Percentiles rank a stretch among this genome's conserved stretches.
Conservation (phyloP, 2,888 invertebrate species). For the Hirtodrosophila histrioides region DNA sequence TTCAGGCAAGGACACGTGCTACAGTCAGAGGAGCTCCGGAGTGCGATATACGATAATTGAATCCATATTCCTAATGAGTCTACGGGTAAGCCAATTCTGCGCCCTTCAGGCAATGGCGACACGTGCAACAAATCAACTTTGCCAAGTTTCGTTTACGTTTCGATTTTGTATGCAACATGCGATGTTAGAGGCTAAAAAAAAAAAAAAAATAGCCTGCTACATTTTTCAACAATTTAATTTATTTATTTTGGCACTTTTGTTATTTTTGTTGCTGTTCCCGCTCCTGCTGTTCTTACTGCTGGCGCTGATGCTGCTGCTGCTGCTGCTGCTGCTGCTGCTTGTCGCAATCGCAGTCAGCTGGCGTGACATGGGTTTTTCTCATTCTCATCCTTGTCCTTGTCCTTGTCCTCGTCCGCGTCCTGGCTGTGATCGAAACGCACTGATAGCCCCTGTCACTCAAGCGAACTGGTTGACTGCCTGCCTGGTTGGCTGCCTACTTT, state of each 20-base stretch:
- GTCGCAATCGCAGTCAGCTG: conserved; percentile 60
- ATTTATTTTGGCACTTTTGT: conserved; percentile 73
- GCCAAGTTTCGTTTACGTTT: conserved; percentile 35
- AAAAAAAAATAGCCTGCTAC: conserved; percentile 54
- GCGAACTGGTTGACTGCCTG: conserved; percentile 37
- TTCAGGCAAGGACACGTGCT: conserved; percentile 31
- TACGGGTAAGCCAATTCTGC: conserved; percentile 42
- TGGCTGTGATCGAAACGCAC: conserved; percentile 68
- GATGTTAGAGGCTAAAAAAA: conserved; percentile 28
- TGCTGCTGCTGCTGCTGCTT: conserved; percentile 37
- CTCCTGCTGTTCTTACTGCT: conserved; percentile 36
- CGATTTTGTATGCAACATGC: conserved; percentile 67
- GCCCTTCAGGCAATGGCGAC: conserved; percentile 24
- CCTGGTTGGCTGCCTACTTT: conserved; percentile 20
- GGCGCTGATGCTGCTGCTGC: conserved; percentile 31
- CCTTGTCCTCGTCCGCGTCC: conserved; percentile 12
- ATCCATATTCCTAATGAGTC: conserved; percentile 70
- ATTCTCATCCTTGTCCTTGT: conserved; percentile 12
- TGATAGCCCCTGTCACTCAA: conserved; percentile 76
- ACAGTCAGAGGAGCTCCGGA: not conserved
- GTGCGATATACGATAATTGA: conserved; percentile 55
- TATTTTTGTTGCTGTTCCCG: conserved; percentile 43
- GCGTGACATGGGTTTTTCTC: conserved; percentile 67
- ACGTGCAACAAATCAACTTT: conserved; percentile 59
- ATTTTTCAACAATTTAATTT: conserved; percentile 76